Base-by-base conservation (phyloP, 2,797 vertebrate genomes). In the Siniperca obscura region DNA sequence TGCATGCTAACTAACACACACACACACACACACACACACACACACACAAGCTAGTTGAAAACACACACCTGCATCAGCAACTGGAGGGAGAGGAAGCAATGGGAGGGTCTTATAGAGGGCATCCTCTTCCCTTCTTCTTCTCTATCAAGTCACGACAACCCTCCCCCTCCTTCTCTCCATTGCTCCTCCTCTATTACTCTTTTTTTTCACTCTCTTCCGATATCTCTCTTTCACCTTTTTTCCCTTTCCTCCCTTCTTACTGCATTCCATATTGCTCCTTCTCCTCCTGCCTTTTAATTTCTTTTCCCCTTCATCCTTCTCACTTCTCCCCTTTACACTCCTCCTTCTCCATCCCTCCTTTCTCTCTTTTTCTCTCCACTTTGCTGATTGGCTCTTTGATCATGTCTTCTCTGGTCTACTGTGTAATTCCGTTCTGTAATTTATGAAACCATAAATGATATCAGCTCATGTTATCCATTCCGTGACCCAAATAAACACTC, bases 61-160 rank as follows among this genome's bases (percentile, higher is more conserved):
- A 88, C 79, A 83, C 82, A 89, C 83, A 91, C 91, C 88, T 92
- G 86, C 90, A 88, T 84, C 82, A 86, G 89, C 78, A 81, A 48
- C 60, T 61, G 50, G 66, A 83, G 60, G 71, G 40, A 79, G 61
- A 70, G 71, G 83, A 68, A 86, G 80, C 88, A 57, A 3, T 25
- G 88, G 87, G 90, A 86, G 87, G 84, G 30, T 78, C 85, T 84
- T 42, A 66, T 69, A 81, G 87, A 93, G 89, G 89, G 62, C 89
- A 90, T 87, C 85, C 78, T 83, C 82, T 68, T 67, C 62, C 66
- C 60, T 42, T 65, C 67, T 65, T 13, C 85, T 82, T 71, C 79
- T 75, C 66, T 27, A 74, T 84, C 62, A 59, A 88, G 85, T 86
- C 88, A 90, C 74, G 84, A 87, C 80, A 52, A 3, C 60, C 53